Percentiles rank a stretch among this genome's conserved stretches.
Conservation (phyloP, 2,797 vertebrate species). For the Sebastes variabilis region DNA sequence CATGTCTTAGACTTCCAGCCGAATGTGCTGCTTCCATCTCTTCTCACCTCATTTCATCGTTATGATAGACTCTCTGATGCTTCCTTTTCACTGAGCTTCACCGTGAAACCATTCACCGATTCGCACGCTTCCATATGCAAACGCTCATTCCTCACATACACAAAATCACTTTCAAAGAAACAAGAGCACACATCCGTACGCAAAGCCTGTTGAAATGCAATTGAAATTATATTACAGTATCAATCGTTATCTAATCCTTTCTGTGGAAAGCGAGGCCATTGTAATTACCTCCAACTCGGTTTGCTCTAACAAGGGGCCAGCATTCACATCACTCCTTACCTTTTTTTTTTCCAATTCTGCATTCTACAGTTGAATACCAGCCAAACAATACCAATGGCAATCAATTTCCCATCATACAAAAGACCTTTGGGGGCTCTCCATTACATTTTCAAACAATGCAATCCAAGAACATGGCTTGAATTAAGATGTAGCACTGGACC, state of each 20-base stretch:
- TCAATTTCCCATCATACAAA: slow-evolving; percentile 56
- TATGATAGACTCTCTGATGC: slow-evolving; percentile 37
- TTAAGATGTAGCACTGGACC: slow-evolving; percentile 22
- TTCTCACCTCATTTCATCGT: slow-evolving; percentile 45
- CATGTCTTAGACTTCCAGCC: slow-evolving; percentile 32
- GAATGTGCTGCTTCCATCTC: slow-evolving; percentile 32
- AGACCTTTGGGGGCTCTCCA: slow-evolving; percentile 21
- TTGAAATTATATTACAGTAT: slow-evolving; percentile 60
- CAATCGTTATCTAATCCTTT: slow-evolving; percentile 68
- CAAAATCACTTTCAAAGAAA: slow-evolving; percentile 18
- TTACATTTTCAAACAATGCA: slow-evolving; percentile 46
- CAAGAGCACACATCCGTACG: neutral
- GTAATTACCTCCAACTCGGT: slow-evolving; percentile 63
- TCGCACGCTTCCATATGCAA: slow-evolving; percentile 12
- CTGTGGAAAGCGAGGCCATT: slow-evolving; percentile 30
- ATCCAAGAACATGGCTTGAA: slow-evolving; percentile 29
- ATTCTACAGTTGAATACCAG: slow-evolving; percentile 24
- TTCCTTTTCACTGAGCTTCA: neutral
- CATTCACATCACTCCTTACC: slow-evolving; percentile 30
- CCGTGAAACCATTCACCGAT: slow-evolving; percentile 25
- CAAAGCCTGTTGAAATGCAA: slow-evolving; percentile 39
- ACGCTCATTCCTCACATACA: neutral
- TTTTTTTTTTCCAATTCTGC: slow-evolving; percentile 9
- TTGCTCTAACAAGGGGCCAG: slow-evolving; percentile 38
- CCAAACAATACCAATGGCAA: slow-evolving; percentile 34